Base-by-base conservation (phyloP, 2,113 vertebrate genomes). In the Pomatorhinus ruficollis region DNA sequence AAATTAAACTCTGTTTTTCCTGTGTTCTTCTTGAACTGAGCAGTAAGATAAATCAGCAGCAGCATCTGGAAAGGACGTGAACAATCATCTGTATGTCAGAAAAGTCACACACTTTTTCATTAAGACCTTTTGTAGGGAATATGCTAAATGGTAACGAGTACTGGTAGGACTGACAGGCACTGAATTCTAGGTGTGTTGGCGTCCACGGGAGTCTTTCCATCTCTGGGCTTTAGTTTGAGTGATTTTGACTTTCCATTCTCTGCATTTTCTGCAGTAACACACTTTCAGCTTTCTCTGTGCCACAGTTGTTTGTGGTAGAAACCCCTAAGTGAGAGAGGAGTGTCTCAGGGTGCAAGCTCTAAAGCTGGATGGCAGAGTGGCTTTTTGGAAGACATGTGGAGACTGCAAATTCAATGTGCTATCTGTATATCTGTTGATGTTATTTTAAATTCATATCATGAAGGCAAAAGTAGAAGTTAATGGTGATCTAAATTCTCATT, bases 11-110 rank as follows among this genome's bases (percentile, higher is more conserved):
- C 45, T 76, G 18, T 12, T 83, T 77, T 70, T 39, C 10, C 14
- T 59, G 4, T 45, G n/a, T 6, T 85, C 69, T 86, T 74, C 44
- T 60, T 49, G 61, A 65, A 9, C 45, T 64, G 40, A 82, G 21
- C 23, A 44, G 44, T 56, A 45, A 61, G 35, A 72, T 28, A 75
- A 71, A 86, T 30, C 22, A 78, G 22, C 15, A 75, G 15, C 17
- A 19, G 13, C 0, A 0, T 30, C 27, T 69, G 61, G 61, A 21
- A 79, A 72, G 40, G 44, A 53, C 33, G 20, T 24, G 49, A 74
- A 18, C 11, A 25, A 57, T 52, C 17, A 45, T 31, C 44, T 22
- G 6, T 3, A 5, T 53, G 31, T 61, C 57, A 78, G 39, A 53
- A 47, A 90, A 90, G 15, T 18, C 37, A 39, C 1, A 3, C 2